Conservation (phyloP, 64 coral and sea anemone genomes). For the Montipora sp. region DNA sequence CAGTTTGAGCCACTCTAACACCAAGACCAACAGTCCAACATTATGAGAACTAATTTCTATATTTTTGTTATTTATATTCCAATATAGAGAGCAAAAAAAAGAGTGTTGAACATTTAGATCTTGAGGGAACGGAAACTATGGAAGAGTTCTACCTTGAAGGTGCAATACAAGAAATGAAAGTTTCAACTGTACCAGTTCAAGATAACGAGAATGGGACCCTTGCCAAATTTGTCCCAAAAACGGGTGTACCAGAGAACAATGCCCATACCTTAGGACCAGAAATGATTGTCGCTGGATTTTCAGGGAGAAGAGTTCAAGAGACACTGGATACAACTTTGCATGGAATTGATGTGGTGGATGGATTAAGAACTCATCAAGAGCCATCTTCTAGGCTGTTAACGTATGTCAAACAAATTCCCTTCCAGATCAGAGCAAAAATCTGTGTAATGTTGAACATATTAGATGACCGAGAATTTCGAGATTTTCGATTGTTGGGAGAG, state of each 20-base stretch:
- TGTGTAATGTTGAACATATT: neutral
- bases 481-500: neutral
- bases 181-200: neutral
- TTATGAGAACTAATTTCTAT: too few relatives aligned
- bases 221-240: neutral
- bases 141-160: neutral
- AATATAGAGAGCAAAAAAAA: neutral
- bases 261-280: neutral
- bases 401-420: neutral
- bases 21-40: too few relatives aligned
- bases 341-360: neutral
- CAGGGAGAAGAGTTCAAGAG: neutral
- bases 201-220: neutral
- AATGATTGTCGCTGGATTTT: neutral
- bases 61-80: too few relatives aligned
- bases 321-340: neutral
- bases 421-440: neutral
- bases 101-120: neutral
- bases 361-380: neutral
- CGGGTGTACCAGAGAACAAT: neutral
- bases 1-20: too few relatives aligned
- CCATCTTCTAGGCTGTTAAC: neutral
- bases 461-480: neutral
- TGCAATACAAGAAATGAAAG: neutral
- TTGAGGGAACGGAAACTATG: neutral